These are phyloP conservation scores for Gymnosoma rotundatum DNA, from an alignment of 2,888 invertebrate species.

Conservation along the genomic window DNA sequence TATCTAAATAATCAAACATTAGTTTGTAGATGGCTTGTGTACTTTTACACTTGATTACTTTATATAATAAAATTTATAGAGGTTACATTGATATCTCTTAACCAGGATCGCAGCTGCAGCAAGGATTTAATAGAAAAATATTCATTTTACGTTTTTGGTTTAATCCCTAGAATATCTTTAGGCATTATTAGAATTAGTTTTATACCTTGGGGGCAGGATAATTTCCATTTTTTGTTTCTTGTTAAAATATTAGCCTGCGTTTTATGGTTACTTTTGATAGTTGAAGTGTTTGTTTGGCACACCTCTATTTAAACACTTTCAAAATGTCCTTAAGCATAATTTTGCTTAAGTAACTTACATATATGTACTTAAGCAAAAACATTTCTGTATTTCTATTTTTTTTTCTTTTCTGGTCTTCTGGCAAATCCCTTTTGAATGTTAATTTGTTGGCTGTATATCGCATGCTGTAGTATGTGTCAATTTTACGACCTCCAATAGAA, in stretches of 20 bases:
- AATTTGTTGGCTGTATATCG: constrained; percentile 2
- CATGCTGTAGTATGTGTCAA: constrained; percentile 89
- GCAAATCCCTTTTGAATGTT: neutral
- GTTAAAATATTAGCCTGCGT: neutral
- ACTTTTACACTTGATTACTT: too few relatives aligned
- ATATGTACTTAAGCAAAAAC: constrained; percentile 3
- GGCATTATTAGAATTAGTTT: too few relatives aligned
- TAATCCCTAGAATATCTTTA: too few relatives aligned
- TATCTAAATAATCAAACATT: too few relatives aligned
- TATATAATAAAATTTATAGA: too few relatives aligned
- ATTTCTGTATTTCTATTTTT: neutral
- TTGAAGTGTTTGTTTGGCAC: neutral
- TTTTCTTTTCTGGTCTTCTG: constrained; percentile 11
- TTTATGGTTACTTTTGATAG: neutral
- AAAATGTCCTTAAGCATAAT: constrained; percentile 9
- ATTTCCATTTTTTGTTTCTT: neutral
- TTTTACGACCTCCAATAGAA: constrained; percentile 91
- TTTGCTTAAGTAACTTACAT: constrained; percentile 2
- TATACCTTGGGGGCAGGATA: too few relatives aligned
- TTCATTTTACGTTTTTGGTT: too few relatives aligned
- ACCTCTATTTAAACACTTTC: neutral
- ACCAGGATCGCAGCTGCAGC: too few relatives aligned
- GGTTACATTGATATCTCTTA: too few relatives aligned
- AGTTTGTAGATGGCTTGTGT: too few relatives aligned
- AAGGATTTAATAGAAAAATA: too few relatives aligned